Evolutionary conservation across 37 sponge, comb jelly and placozoan genomes (phyloP).

Genomic region (Beroe forskalii): DNA sequence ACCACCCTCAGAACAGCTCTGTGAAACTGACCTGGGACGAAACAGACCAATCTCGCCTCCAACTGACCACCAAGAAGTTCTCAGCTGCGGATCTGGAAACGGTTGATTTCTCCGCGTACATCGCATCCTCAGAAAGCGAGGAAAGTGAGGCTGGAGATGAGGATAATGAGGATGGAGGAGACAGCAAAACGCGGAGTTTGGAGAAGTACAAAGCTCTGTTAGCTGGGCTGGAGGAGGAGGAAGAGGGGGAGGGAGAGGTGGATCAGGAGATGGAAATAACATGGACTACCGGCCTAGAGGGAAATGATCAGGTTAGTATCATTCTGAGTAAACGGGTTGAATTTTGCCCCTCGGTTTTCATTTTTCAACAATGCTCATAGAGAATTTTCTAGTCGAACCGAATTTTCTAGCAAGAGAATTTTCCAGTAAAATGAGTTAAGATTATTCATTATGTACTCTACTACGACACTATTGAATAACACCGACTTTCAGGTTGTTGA

Average conservation of each 20-base stretch:
- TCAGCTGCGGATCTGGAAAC: slow-evolving; percentile 39
- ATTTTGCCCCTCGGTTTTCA: too few species aligned
- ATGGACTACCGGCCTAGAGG: slow-evolving; percentile 61
- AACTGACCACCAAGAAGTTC: slow-evolving; percentile 62
- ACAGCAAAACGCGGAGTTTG: not conserved
- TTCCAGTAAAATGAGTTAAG: too few species aligned
- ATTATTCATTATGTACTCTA: too few species aligned
- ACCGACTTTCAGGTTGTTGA: slow-evolving; percentile 44
- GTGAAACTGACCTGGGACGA: slow-evolving; percentile 61
- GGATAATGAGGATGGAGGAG: too few species aligned
- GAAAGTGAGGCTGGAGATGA: not conserved
- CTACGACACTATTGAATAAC: too few species aligned
- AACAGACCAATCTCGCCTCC: not conserved
- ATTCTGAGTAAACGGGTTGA: too few species aligned
- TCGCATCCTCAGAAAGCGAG: slow-evolving; percentile 47
- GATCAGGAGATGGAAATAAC: slow-evolving; percentile 65
- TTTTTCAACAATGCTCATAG: too few species aligned
- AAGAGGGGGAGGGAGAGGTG: slow-evolving; percentile 39
- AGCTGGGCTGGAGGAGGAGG: slow-evolving; percentile 24
- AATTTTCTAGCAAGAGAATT: too few species aligned
- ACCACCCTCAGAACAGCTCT: slow-evolving; percentile 61
- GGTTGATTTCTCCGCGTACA: slow-evolving; percentile 47
- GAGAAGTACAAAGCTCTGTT: slow-evolving; percentile 65
- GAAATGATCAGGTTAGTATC: slow-evolving; percentile 3
- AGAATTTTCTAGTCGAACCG: too few species aligned